phyloP scores from a whole-genome alignment of 2,113 vertebrate genomes.

The Corydoras sp. region DNA sequence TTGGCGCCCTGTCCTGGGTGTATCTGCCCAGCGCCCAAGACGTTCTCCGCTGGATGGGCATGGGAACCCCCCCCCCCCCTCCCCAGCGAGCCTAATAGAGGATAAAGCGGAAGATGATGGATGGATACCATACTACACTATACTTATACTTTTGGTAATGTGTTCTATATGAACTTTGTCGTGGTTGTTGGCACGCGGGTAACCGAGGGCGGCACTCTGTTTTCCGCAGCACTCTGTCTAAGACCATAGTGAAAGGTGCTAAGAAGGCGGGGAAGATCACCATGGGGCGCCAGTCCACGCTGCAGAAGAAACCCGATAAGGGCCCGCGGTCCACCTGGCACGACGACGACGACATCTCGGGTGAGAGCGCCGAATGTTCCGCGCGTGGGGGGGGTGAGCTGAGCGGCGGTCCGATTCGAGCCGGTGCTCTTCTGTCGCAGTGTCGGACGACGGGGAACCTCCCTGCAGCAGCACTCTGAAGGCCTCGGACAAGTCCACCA shows the following conservation, averaged over 20 bases:
- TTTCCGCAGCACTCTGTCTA: constrained; percentile 80
- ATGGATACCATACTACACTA: no score
- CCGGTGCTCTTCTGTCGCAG: constrained; percentile 52
- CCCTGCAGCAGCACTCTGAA: constrained; percentile 75
- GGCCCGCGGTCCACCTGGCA: constrained; percentile 78
- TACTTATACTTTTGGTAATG: no score
- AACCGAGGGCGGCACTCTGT: no score
- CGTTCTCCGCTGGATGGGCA: no score
- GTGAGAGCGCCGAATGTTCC: constrained; percentile 55
- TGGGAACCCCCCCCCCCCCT: no score
- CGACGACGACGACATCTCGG: constrained; percentile 91
- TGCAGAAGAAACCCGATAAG: constrained; percentile 83
- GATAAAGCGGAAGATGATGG: no score
- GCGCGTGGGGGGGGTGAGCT: background rate
- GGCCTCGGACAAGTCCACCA: constrained; percentile 91
- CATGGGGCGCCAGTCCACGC: constrained; percentile 84
- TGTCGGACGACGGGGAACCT: constrained; percentile 93
- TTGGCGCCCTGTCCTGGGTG: no score
- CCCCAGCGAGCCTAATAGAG: no score
- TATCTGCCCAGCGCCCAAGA: no score
- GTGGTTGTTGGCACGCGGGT: background rate
- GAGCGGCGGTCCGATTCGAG: no score
- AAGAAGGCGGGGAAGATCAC: constrained; percentile 95
- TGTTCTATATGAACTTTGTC: background rate
- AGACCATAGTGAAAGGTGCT: constrained; percentile 95